A percentile compares a stretch with the other conserved stretches of the same genome.
These are phyloP conservation scores for Chymomyza caudatula DNA, from an alignment of 2,888 invertebrate species.

Conservation along the genomic window DNA sequence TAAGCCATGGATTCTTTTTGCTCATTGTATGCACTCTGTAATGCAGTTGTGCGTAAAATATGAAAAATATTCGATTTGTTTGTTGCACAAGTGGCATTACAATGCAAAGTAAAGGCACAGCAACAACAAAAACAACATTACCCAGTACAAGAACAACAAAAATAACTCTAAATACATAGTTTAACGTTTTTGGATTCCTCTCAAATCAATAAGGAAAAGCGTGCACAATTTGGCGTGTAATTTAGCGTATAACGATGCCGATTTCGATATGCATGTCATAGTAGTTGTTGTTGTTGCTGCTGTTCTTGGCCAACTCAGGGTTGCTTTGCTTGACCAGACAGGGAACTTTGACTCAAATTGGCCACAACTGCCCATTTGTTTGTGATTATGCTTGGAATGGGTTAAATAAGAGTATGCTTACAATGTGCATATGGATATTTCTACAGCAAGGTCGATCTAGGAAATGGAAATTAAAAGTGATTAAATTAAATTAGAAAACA, in stretches of 20 bases:
- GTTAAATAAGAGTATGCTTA: neutral
- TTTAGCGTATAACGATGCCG: constrained; percentile 65
- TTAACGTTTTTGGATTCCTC: constrained; percentile 24
- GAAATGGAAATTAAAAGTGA: too few relatives aligned
- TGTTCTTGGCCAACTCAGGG: neutral
- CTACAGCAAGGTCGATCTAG: too few relatives aligned
- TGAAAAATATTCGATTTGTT: constrained; percentile 70
- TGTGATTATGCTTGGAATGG: neutral
- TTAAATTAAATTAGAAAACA: too few relatives aligned
- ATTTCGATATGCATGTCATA: neutral
- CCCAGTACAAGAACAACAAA: neutral
- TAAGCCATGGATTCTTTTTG: too few relatives aligned
- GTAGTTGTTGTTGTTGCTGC: neutral
- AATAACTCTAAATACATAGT: neutral
- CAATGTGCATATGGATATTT: too few relatives aligned
- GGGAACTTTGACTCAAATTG: neutral
- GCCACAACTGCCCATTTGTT: neutral
- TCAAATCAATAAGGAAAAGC: constrained; percentile 60
- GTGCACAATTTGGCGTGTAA: constrained; percentile 68
- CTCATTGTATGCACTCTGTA: constrained; percentile 25
- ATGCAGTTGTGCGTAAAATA: constrained; percentile 66
- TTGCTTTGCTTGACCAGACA: neutral
- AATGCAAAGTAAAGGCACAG: constrained; percentile 2
- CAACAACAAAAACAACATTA: neutral
- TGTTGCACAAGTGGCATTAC: constrained; percentile 56